A percentile compares a stretch with the other conserved stretches of the same genome.
phyloP scores from a whole-genome alignment of 2,113 vertebrate genomes.

The Brachyistius frenatus region DNA sequence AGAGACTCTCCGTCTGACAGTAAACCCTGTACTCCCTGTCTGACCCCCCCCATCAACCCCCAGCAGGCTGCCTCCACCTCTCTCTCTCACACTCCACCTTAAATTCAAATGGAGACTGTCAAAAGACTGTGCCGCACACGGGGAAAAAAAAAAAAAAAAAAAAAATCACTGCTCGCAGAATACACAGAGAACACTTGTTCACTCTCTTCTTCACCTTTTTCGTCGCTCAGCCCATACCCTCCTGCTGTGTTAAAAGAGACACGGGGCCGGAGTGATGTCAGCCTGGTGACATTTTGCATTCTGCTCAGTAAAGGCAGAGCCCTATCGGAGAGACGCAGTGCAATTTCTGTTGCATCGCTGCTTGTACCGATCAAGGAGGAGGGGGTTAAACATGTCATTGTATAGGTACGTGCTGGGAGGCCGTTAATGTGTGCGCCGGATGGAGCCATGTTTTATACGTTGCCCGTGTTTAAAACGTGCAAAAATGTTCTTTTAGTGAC shows the following conservation, averaged over 20 bases:
- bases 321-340: neutral
- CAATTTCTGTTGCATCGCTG: neutral
- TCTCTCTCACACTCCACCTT: conserved; percentile 18
- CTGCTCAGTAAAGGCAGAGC: neutral
- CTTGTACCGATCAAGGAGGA: conserved; percentile 9
- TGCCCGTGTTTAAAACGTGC: conserved; percentile 7
- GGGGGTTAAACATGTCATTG: conserved; percentile 4
- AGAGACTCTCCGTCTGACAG: conserved; percentile 51
- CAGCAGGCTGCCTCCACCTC: conserved; percentile 26
- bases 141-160: neutral
- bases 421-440: neutral
- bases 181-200: neutral
- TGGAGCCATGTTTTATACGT: conserved; percentile 1
- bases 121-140: conserved; percentile 8
- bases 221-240: neutral
- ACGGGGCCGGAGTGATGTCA: conserved; percentile 11
- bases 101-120: conserved; percentile 33
- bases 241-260: conserved; percentile 39
- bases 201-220: conserved; percentile 30
- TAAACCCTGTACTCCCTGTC: conserved; percentile 51
- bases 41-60: conserved; percentile 49
- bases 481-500: neutral
- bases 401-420: neutral
- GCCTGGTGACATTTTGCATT: conserved; percentile 35
- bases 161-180: neutral